Evolutionary conservation across 35 echinoderm and acorn worm species (phyloP), one percentile per base, ranked within the genome.

Genomic region (Anneissia japonica): DNA sequence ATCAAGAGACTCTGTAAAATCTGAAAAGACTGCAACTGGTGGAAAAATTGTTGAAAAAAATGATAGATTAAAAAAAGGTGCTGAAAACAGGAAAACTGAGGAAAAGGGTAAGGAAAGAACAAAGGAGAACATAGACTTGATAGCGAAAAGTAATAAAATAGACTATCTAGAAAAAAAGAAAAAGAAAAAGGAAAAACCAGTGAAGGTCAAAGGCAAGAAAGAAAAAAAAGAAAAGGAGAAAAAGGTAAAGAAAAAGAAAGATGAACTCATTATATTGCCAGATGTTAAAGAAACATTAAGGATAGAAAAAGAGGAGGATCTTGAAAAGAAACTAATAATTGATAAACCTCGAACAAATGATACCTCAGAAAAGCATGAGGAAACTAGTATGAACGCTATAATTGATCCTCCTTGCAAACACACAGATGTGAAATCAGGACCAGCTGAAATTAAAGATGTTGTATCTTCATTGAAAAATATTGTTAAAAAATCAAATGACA

Each of bases 161-260:
- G 51, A 64, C 2, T 26, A 19, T 64, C 21, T 26, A 12, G 51
- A 64, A 2, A 64, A 89, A 80, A 89, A 89, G 74, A 91, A 91
- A 91, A 36, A 79, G 32, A 91, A 91, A 46, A 76, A 46, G 36
- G 82, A 75, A 38, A 39, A 81, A 30, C 35, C 35, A 81, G 37
- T 81, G 9, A 77, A 77, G 23, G 86, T 16, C 0, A 90, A 90
- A 36, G 39, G 37, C 7, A 85, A 80, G 39, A 91, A 85, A 37
- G 74, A 77, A 32, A 85, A 85, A 81, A 90, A 90, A 64, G 88
- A 31, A 0, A 84, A 91, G 31, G 73, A 64, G 6, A 89, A 84
- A 81, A 83, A 23, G 32, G 34, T 29, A 19, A 85, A 84, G 38
- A 46, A 40, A 32, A 91, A 91, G 46, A 91, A 80, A 56, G 79